Conservation (phyloP, 53 echinoderm and acorn worm genomes). For the Paelopatides confundens region DNA sequence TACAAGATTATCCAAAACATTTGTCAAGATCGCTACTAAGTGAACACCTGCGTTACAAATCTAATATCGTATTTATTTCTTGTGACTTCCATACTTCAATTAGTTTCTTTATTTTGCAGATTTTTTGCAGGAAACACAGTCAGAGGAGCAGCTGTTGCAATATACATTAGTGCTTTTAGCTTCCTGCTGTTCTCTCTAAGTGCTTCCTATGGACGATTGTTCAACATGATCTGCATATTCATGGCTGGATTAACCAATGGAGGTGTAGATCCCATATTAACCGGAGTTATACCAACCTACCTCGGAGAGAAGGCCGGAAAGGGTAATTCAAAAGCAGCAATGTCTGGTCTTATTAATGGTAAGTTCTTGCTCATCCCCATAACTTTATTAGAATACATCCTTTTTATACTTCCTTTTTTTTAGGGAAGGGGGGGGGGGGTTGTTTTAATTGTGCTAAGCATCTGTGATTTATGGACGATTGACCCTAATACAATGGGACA, state of each 20-base stretch:
- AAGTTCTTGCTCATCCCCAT: background rate
- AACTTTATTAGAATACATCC: background rate
- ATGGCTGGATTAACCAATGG: constrained; percentile 77
- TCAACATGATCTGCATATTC: constrained; percentile 72
- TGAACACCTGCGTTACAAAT: too few relatives aligned
- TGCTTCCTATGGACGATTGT: constrained; percentile 33
- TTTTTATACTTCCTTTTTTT: background rate
- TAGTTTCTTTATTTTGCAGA: constrained; percentile 1
- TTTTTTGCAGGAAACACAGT: constrained; percentile 51
- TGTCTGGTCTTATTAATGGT: constrained; percentile 87
- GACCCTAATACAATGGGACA: too few relatives aligned
- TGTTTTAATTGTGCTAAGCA: background rate
- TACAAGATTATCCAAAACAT: too few relatives aligned
- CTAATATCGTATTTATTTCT: too few relatives aligned
- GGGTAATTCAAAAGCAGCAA: constrained; percentile 65
- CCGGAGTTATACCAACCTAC: constrained; percentile 66
- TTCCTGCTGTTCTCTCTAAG: constrained; percentile 72
- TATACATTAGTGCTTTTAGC: constrained; percentile 65
- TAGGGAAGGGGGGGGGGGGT: background rate
- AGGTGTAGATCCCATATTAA: constrained; percentile 82
- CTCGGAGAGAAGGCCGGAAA: constrained; percentile 65
- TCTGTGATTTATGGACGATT: too few relatives aligned
- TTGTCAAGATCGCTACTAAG: too few relatives aligned
- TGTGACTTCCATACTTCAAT: too few relatives aligned
- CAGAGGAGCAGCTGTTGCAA: constrained; percentile 56